phyloP scores from a whole-genome alignment of 1,140 invertebrate species.

The Metopolophium dirhodum region DNA sequence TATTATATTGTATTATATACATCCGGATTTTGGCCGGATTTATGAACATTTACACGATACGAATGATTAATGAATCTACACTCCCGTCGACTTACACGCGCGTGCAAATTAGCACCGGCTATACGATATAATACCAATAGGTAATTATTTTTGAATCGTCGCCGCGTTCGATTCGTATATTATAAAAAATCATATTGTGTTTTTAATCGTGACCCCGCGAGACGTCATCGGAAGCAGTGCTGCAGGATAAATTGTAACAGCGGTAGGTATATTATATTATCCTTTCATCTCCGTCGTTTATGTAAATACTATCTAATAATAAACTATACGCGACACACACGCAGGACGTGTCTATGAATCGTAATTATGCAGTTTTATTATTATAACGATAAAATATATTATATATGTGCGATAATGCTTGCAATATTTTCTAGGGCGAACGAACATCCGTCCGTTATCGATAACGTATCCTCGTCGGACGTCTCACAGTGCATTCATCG shows the following conservation, averaged over 20 bases:
- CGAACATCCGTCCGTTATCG: background rate
- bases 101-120: background rate
- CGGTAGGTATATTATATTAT: too few species aligned
- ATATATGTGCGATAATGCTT: too few species aligned
- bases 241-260: too few species aligned
- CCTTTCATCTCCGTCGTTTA: too few species aligned
- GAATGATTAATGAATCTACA: background rate
- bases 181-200: too few species aligned
- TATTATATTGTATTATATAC: background rate
- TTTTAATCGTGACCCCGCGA: too few species aligned
- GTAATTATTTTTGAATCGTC: too few species aligned
- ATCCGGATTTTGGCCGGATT: background rate
- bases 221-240: too few species aligned
- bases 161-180: too few species aligned
- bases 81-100: background rate
- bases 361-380: background rate
- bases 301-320: too few species aligned
- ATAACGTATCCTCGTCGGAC: background rate
- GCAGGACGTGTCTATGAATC: background rate
- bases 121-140: background rate
- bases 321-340: too few species aligned
- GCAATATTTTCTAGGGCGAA: background rate
- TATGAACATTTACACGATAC: background rate
- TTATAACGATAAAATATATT: background rate
- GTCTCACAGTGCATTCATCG: background rate